phyloP scores from a whole-genome alignment of 2,888 invertebrate genomes.

The Melanostoma scalare region DNA sequence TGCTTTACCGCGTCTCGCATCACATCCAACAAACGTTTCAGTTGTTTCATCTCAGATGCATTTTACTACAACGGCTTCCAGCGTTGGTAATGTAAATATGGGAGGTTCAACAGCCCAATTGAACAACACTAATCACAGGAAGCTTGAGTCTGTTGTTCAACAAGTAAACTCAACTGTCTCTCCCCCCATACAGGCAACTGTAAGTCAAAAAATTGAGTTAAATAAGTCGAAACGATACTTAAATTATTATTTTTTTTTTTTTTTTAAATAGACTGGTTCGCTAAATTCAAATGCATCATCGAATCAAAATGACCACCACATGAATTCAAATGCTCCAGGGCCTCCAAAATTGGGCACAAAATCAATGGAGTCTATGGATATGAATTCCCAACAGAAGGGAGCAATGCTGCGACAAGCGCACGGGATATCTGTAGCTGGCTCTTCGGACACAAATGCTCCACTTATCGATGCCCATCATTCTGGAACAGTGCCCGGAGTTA shows the following conservation, averaged over 20 bases:
- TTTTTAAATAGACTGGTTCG: constrained; percentile 75
- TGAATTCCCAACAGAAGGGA: constrained; percentile 83
- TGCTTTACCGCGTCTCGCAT: constrained; percentile 83
- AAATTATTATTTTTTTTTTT: constrained; percentile 2
- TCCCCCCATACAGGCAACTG: constrained; percentile 69
- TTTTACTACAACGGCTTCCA: constrained; percentile 76
- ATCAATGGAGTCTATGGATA: constrained; percentile 82
- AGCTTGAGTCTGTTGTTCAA: constrained; percentile 70
- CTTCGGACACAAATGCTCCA: constrained; percentile 75
- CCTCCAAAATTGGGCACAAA: constrained; percentile 83
- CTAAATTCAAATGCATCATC: constrained; percentile 75
- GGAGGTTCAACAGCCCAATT: constrained; percentile 77
- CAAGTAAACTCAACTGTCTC: constrained; percentile 74
- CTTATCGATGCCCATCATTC: constrained; percentile 77
- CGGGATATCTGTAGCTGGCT: constrained; percentile 73
- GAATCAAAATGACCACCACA: constrained; percentile 80
- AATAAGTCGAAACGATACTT: not conserved
- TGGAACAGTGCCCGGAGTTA: constrained; percentile 76
- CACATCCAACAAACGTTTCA: constrained; percentile 79
- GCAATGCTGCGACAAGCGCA: constrained; percentile 74
- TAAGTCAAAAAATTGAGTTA: constrained; percentile 49
- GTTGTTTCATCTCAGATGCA: constrained; percentile 76
- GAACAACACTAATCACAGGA: constrained; percentile 60
- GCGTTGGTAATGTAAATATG: constrained; percentile 78
- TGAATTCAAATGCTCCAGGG: constrained; percentile 81